A percentile compares a stretch with the other conserved stretches of the same genome.
phyloP scores from a whole-genome alignment of 1,140 invertebrate genomes.

The Epicauta chinensis region DNA sequence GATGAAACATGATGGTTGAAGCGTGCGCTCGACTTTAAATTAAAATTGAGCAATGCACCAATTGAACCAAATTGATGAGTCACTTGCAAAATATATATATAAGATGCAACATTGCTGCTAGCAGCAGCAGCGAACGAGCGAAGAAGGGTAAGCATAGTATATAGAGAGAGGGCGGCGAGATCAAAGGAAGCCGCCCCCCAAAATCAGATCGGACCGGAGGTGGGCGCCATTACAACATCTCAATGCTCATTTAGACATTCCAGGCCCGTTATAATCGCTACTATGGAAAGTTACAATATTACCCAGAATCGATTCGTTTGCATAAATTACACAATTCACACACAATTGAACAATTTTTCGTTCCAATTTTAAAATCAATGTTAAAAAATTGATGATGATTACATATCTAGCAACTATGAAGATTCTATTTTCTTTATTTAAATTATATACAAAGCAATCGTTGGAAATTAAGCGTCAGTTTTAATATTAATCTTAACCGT shows the following conservation, averaged over 20 bases:
- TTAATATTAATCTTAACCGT: neutral
- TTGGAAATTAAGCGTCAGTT: no score
- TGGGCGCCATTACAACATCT: constrained; percentile 43
- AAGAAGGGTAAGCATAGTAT: constrained; percentile 18
- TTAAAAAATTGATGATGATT: no score
- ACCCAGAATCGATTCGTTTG: no score
- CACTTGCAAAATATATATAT: constrained; percentile 43
- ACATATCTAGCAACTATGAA: no score
- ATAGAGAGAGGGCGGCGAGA: constrained; percentile 40
- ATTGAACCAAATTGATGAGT: constrained; percentile 40
- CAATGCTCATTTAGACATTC: constrained; percentile 44
- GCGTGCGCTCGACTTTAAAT: constrained; percentile 26
- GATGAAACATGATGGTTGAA: neutral
- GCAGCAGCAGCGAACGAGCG: constrained; percentile 13
- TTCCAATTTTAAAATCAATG: no score
- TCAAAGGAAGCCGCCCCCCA: constrained; percentile 44
- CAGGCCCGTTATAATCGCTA: constrained; percentile 23
- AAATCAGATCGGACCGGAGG: constrained; percentile 40
- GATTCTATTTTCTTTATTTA: no score
- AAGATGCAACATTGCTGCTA: constrained; percentile 26
- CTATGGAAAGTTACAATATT: no score
- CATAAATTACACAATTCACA: no score
- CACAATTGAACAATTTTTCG: no score
- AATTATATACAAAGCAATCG: no score
- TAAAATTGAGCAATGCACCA: constrained; percentile 32